Evolutionary conservation across 2,797 vertebrate genomes (phyloP).

Genomic region (Molossus molossus): DNA sequence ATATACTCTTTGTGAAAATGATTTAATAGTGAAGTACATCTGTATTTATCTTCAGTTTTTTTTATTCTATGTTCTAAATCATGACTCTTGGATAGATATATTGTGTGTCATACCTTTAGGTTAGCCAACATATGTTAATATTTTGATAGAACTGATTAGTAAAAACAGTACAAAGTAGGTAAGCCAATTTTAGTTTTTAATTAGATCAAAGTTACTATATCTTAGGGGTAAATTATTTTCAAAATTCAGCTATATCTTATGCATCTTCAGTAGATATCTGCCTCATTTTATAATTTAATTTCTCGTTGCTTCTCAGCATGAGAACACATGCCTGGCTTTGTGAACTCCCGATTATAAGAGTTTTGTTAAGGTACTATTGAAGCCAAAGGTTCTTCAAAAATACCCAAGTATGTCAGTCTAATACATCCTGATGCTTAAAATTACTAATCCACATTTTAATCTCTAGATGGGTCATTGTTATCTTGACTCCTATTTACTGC

Average conservation of each 20-base stretch:
- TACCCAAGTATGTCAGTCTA: background rate
- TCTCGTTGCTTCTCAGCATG: constrained; percentile 49
- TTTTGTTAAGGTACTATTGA: background rate
- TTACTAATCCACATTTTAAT: constrained; percentile 84
- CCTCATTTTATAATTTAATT: background rate
- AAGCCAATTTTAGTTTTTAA: constrained; percentile 32
- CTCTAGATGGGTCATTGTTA: constrained; percentile 83
- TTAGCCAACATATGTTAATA: background rate
- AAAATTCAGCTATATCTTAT: background rate
- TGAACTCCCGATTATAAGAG: background rate
- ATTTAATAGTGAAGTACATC: constrained; percentile 32
- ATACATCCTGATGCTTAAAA: constrained; percentile 64
- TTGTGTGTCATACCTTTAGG: background rate
- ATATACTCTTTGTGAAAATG: constrained; percentile 33
- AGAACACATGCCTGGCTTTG: background rate
- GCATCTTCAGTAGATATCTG: background rate
- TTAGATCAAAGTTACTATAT: constrained; percentile 46
- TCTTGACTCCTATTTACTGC: constrained; percentile 85
- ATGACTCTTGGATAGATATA: background rate
- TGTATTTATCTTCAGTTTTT: constrained; percentile 13
- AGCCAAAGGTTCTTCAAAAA: background rate
- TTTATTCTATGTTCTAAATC: constrained; percentile 47
- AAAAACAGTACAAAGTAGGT: background rate
- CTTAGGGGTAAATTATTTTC: background rate
- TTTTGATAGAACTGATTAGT: constrained; percentile 34